These are phyloP conservation scores for Pagrus major DNA, from an alignment of 2,113 vertebrate species.

Conservation along the genomic window DNA sequence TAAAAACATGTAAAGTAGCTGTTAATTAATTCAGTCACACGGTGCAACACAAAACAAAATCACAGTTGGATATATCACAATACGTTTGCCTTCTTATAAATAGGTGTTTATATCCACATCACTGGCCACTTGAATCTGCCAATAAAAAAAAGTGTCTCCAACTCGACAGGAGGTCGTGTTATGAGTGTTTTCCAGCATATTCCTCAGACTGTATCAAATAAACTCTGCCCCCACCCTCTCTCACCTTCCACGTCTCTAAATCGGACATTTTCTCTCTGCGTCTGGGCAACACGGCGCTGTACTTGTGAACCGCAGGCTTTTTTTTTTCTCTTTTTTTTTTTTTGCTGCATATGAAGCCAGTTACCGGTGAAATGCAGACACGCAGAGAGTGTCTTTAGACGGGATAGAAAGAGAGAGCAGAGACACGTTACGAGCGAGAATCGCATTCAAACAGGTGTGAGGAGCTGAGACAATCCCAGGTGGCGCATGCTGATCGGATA, in stretches of 20 bases:
- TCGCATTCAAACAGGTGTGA: slow-evolving; percentile 88
- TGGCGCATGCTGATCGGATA: slow-evolving; percentile 74
- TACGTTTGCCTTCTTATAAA: neutral
- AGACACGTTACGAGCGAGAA: slow-evolving; percentile 49
- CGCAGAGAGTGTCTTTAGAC: neutral
- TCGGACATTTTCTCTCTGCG: slow-evolving; percentile 70
- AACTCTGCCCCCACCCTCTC: slow-evolving; percentile 43
- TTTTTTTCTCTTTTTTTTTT: too few relatives aligned
- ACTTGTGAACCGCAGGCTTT: slow-evolving; percentile 32
- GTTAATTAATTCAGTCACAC: neutral
- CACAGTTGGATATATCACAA: neutral
- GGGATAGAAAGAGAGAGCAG: slow-evolving; percentile 36
- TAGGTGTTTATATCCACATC: neutral
- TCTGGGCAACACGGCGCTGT: slow-evolving; percentile 16
- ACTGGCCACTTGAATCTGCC: neutral
- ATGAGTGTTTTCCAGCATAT: slow-evolving; percentile 15
- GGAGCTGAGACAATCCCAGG: slow-evolving; percentile 73
- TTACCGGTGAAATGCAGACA: slow-evolving; percentile 35
- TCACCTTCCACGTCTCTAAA: slow-evolving; percentile 50
- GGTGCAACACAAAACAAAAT: neutral
- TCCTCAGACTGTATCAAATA: slow-evolving; percentile 9
- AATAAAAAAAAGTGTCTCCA: neutral
- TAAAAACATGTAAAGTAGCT: neutral
- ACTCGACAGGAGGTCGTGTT: neutral
- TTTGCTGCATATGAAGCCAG: slow-evolving; percentile 41